These are phyloP conservation scores for Drosophila parthenogenetica DNA, from an alignment of 2,888 invertebrate species.

Conservation along the genomic window DNA sequence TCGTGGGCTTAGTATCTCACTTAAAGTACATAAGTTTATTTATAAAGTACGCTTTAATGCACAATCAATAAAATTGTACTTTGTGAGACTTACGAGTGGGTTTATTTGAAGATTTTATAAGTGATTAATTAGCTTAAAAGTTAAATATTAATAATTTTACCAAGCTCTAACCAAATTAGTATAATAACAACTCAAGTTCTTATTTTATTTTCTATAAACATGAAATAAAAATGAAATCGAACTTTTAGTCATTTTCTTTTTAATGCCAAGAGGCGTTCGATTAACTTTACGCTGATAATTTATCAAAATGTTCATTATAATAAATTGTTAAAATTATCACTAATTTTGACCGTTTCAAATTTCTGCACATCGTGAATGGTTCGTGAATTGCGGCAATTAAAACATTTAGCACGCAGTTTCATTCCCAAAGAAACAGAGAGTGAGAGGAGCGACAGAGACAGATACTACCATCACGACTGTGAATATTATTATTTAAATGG, in stretches of 20 bases:
- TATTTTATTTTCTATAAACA: too few species aligned
- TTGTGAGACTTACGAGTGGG: neutral
- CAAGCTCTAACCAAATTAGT: neutral
- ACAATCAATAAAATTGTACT: neutral
- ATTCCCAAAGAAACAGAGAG: constrained; percentile 31
- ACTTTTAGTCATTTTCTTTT: neutral
- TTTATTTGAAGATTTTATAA: neutral
- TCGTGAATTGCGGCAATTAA: constrained; percentile 72
- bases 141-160: neutral
- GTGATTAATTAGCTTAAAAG: neutral
- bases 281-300: constrained; percentile 32
- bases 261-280: constrained; percentile 17
- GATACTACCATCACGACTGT: constrained; percentile 51
- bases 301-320: constrained; percentile 47
- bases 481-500: constrained; percentile 47
- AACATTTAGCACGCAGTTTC: constrained; percentile 71
- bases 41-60: constrained; percentile 9
- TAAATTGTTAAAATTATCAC: constrained; percentile 58
- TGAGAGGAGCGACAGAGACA: neutral
- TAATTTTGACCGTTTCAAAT: constrained; percentile 65
- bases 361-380: constrained; percentile 46
- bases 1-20: constrained; percentile 33
- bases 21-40: constrained; percentile 27
- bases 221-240: neutral
- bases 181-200: too few species aligned